Evolutionary conservation across 2,888 invertebrate genomes (phyloP).

Genomic region (Mythimna loreyi): DNA sequence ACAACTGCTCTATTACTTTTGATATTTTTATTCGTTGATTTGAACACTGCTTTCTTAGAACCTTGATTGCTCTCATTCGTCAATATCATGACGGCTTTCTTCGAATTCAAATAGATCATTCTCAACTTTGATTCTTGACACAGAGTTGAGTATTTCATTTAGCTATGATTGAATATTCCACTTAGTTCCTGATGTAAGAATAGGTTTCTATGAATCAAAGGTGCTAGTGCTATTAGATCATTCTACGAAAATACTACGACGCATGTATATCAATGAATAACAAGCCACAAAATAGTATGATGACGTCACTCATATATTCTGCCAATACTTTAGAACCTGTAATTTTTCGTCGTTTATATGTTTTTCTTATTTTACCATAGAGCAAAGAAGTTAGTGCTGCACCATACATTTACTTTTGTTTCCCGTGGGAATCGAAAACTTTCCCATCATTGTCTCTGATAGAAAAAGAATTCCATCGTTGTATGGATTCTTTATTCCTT

Average conservation of each 20-base stretch:
- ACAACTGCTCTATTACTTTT: conserved; percentile 1
- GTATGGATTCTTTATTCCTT: conserved; percentile 24
- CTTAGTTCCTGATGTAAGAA: conserved; percentile 22
- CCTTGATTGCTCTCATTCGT: conserved; percentile 12
- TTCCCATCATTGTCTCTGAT: conserved; percentile 52
- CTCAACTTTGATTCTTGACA: conserved; percentile 11
- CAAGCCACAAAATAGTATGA: conserved; percentile 35
- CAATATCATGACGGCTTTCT: conserved; percentile 21
- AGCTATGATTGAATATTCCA: conserved; percentile 20
- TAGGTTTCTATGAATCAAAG: conserved; percentile 53
- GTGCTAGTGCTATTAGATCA: conserved; percentile 57
- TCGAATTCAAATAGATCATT: conserved; percentile 9
- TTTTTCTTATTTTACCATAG: conserved; percentile 56
- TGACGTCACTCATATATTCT: conserved; percentile 78
- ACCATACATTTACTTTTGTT: conserved; percentile 36
- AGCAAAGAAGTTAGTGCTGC: conserved; percentile 28
- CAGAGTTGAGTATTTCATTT: conserved; percentile 14
- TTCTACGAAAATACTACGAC: conserved; percentile 61
- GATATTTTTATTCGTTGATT: background rate
- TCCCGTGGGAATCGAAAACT: conserved; percentile 40
- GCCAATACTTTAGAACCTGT: conserved; percentile 71
- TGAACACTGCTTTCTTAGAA: background rate
- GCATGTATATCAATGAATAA: conserved; percentile 50
- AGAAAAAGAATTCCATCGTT: conserved; percentile 37
- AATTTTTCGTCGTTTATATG: conserved; percentile 69